Conservation (phyloP, 2,888 invertebrate genomes). For the Chalcis sispes region DNA sequence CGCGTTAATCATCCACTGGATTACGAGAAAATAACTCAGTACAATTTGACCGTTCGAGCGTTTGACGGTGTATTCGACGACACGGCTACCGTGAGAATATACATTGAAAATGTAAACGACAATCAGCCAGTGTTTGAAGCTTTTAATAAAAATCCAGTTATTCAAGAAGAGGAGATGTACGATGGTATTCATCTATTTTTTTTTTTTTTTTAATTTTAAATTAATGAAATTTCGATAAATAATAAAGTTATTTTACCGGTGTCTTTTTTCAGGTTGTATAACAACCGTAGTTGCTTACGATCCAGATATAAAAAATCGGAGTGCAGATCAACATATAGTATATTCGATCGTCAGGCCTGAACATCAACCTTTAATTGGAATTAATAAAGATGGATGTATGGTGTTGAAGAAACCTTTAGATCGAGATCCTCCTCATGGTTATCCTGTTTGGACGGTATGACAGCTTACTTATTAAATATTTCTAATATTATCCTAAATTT, state of each 20-base stretch:
- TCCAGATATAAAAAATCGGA: constrained; percentile 88
- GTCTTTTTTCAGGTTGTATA: constrained; percentile 66
- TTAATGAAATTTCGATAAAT: no score
- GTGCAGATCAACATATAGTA: constrained; percentile 86
- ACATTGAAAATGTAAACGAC: constrained; percentile 94
- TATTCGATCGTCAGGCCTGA: constrained; percentile 86
- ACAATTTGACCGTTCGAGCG: constrained; percentile 88
- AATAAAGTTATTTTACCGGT: neutral
- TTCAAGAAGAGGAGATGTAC: constrained; percentile 83
- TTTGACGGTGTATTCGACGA: constrained; percentile 91
- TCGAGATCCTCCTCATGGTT: constrained; percentile 92
- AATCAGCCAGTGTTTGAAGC: constrained; percentile 90
- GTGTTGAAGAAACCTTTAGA: constrained; percentile 87
- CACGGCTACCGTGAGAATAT: constrained; percentile 88
- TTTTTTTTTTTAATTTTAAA: no score
- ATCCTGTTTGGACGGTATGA: constrained; percentile 82
- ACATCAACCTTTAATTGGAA: constrained; percentile 83
- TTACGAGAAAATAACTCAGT: constrained; percentile 90
- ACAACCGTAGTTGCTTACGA: constrained; percentile 85
- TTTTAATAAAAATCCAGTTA: constrained; percentile 84
- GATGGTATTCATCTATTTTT: no score
- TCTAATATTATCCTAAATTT: neutral
- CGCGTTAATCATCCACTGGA: constrained; percentile 87
- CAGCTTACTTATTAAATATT: neutral
- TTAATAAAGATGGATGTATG: constrained; percentile 87